Evolutionary conservation across 2,888 invertebrate species (phyloP).

Genomic region (Epinotia ramella): DNA sequence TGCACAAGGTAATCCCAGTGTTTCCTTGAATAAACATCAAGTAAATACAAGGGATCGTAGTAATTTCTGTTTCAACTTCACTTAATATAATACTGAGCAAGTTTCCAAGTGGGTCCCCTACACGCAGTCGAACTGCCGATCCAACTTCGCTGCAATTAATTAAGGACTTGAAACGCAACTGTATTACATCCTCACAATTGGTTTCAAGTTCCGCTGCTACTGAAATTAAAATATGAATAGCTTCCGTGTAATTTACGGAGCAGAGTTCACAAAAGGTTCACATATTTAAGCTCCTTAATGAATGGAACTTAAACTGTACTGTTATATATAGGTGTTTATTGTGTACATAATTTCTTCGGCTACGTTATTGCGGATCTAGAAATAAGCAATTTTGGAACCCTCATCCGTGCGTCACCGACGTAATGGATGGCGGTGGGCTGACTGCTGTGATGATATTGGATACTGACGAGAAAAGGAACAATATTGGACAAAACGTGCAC

Average conservation of each 20-base stretch:
- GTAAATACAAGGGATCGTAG: slow-evolving; percentile 15
- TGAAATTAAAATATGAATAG: slow-evolving; percentile 28
- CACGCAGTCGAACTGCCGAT: slow-evolving; percentile 54
- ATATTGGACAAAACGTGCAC: slow-evolving; percentile 39
- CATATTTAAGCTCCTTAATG: slow-evolving; percentile 12
- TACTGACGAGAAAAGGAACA: slow-evolving; percentile 48
- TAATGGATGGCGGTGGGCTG: slow-evolving; percentile 63
- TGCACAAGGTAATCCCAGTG: neutral
- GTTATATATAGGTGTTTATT: slow-evolving; percentile 22
- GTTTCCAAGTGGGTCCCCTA: slow-evolving; percentile 51
- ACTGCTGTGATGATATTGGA: slow-evolving; percentile 54
- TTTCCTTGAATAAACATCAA: neutral
- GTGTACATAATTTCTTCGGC: slow-evolving; percentile 52
- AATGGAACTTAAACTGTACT: slow-evolving; percentile 4
- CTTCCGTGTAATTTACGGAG: slow-evolving; percentile 21
- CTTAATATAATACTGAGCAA: slow-evolving; percentile 38
- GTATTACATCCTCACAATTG: slow-evolving; percentile 51
- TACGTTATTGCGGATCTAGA: slow-evolving; percentile 56
- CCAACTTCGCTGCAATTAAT: slow-evolving; percentile 65
- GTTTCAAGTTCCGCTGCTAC: slow-evolving; percentile 29
- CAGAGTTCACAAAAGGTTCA: slow-evolving; percentile 13
- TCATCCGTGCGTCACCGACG: slow-evolving; percentile 64
- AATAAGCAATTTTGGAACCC: slow-evolving; percentile 68
- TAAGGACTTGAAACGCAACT: slow-evolving; percentile 56
- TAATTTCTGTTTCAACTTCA: slow-evolving; percentile 31